phyloP scores from a whole-genome alignment of 2,888 invertebrate species.

The Meghimatium bilineatum region DNA sequence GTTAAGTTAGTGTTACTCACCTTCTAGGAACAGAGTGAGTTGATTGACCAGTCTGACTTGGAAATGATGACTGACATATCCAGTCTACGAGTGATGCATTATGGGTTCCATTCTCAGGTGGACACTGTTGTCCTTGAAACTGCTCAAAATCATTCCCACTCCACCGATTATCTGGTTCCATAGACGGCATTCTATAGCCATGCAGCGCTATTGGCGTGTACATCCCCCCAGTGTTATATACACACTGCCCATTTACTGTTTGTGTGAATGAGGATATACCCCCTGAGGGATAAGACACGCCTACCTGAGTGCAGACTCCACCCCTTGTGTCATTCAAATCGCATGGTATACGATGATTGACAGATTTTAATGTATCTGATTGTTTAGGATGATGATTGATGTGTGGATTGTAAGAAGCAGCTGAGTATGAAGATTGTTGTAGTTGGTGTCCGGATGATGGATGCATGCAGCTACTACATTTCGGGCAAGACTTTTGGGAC shows the following conservation, averaged over 20 bases:
- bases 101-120: neutral
- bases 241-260: conserved; percentile 51
- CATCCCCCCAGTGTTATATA: conserved; percentile 30
- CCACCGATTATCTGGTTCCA: conserved; percentile 54
- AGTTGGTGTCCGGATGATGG: neutral
- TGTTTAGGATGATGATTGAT: conserved; percentile 10
- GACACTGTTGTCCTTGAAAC: conserved; percentile 52
- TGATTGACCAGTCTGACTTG: conserved; percentile 70
- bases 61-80: conserved; percentile 79
- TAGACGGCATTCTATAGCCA: conserved; percentile 55
- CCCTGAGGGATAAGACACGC: conserved; percentile 53
- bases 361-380: conserved; percentile 13
- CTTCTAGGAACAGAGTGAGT: conserved; percentile 43
- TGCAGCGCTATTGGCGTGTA: conserved; percentile 51
- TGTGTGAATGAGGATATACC: conserved; percentile 39
- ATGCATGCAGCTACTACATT: conserved; percentile 29
- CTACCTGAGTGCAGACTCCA: conserved; percentile 32
- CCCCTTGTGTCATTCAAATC: conserved; percentile 28
- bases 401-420: conserved; percentile 29
- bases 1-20: too few relatives aligned
- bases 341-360: neutral
- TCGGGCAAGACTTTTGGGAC: conserved; percentile 44
- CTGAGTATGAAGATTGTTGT: conserved; percentile 23
- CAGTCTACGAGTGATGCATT: conserved; percentile 75
- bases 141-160: conserved; percentile 57